phyloP scores from a whole-genome alignment of 2,888 invertebrate species.

The Melipona beecheii region DNA sequence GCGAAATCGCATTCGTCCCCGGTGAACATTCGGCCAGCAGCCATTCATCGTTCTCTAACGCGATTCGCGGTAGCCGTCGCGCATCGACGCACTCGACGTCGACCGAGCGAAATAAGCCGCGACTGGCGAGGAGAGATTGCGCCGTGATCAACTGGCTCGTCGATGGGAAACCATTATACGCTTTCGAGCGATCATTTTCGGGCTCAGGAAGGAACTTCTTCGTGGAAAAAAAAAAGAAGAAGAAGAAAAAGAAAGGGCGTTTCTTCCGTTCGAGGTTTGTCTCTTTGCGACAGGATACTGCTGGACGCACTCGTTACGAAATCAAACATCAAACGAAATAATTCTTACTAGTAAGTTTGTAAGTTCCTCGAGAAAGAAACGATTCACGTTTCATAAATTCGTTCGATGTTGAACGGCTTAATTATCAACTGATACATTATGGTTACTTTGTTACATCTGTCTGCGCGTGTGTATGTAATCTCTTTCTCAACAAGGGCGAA shows the following conservation, averaged over 20 bases:
- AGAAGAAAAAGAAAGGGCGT: not conserved
- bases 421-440: not conserved
- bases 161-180: slow-evolving; percentile 1
- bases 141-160: not conserved
- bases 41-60: slow-evolving; percentile 65
- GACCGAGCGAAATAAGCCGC: slow-evolving; percentile 54
- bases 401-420: not conserved
- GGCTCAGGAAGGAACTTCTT: not conserved
- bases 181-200: slow-evolving; percentile 16
- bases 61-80: slow-evolving; percentile 54
- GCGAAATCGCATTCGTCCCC: slow-evolving; percentile 58
- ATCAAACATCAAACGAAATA: no score
- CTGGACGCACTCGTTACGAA: no score
- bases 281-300: not conserved
- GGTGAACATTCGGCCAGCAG: slow-evolving; percentile 33
- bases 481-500: no score
- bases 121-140: slow-evolving; percentile 49
- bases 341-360: no score
- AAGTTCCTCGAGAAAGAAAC: no score
- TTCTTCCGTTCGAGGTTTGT: not conserved
- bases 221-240: no score
- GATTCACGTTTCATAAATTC: no score
- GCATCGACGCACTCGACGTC: slow-evolving; percentile 35
- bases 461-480: not conserved
- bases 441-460: no score